A percentile compares a stretch with the other conserved stretches of the same genome.
Conservation (phyloP, 2,797 vertebrate species). For the Morus bassanus region DNA sequence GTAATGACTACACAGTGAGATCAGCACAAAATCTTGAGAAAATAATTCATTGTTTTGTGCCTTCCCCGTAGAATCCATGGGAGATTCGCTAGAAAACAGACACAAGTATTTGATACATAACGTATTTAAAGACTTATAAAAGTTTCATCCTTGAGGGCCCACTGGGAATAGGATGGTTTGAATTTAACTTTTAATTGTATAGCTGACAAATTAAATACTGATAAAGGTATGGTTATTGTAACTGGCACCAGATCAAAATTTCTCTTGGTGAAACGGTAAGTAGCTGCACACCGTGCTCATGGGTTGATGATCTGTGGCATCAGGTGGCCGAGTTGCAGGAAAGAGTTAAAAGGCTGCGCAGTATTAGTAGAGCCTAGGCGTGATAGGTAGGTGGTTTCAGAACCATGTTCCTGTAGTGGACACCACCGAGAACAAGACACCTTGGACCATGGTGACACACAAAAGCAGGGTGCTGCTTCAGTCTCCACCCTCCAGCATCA, state of each 20-base stretch:
- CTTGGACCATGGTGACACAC: too few relatives aligned
- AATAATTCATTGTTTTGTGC: background rate
- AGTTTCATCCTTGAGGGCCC: background rate
- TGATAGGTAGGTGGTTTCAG: too few relatives aligned
- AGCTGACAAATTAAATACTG: background rate
- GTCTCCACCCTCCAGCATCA: too few relatives aligned
- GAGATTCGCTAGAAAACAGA: background rate
- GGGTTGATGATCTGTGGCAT: too few relatives aligned
- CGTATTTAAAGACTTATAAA: constrained; percentile 39
- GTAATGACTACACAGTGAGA: background rate
- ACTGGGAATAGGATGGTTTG: background rate
- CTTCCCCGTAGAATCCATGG: background rate
- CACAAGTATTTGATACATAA: constrained; percentile 13
- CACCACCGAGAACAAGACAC: too few relatives aligned
- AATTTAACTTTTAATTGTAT: constrained; percentile 40
- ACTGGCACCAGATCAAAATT: constrained; percentile 18
- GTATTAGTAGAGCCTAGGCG: too few relatives aligned
- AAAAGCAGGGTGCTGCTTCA: too few relatives aligned
- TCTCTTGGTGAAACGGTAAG: too few relatives aligned
- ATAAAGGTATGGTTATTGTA: background rate
- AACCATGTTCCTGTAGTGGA: too few relatives aligned
- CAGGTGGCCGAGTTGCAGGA: too few relatives aligned
- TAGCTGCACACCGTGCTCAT: too few relatives aligned
- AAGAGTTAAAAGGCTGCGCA: too few relatives aligned
- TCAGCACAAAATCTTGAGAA: background rate